phyloP scores from a whole-genome alignment of 2,797 vertebrate genomes.

The Poecilia velifera region DNA sequence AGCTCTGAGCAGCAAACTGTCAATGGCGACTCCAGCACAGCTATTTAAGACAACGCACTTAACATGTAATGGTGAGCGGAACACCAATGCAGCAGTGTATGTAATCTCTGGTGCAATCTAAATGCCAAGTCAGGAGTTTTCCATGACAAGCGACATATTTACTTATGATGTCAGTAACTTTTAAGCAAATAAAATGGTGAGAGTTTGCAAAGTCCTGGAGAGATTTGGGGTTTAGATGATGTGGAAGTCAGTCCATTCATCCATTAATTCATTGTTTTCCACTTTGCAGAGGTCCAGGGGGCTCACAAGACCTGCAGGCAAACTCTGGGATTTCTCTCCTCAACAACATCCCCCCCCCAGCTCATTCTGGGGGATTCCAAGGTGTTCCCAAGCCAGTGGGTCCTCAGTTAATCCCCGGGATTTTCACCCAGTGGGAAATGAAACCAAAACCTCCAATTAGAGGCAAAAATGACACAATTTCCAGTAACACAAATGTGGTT shows the following conservation, averaged over 20 bases:
- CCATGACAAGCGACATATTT: conserved; percentile 40
- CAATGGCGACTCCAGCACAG: conserved; percentile 69
- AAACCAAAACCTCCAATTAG: background rate
- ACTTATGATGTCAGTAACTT: conserved; percentile 58
- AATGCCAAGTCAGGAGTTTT: conserved; percentile 56
- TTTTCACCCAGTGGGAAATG: background rate
- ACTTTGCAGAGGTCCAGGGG: background rate
- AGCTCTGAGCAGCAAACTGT: conserved; percentile 68
- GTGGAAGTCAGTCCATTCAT: background rate
- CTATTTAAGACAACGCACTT: conserved; percentile 77
- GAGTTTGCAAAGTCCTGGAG: conserved; percentile 17
- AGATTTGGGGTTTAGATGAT: conserved; percentile 6
- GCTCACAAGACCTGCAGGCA: background rate
- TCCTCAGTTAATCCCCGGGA: background rate
- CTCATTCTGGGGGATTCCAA: background rate
- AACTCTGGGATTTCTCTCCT: background rate
- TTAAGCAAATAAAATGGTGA: conserved; percentile 30
- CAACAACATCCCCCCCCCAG: background rate
- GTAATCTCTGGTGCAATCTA: conserved; percentile 62
- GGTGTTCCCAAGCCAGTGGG: background rate
- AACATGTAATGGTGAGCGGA: conserved; percentile 73
- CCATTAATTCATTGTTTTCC: background rate
- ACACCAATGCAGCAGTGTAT: conserved; percentile 69
- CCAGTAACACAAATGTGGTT: conserved; percentile 54
- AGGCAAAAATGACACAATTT: conserved; percentile 53